phyloP scores from a whole-genome alignment of 1,140 invertebrate genomes.

The Saccostrea glomerata region DNA sequence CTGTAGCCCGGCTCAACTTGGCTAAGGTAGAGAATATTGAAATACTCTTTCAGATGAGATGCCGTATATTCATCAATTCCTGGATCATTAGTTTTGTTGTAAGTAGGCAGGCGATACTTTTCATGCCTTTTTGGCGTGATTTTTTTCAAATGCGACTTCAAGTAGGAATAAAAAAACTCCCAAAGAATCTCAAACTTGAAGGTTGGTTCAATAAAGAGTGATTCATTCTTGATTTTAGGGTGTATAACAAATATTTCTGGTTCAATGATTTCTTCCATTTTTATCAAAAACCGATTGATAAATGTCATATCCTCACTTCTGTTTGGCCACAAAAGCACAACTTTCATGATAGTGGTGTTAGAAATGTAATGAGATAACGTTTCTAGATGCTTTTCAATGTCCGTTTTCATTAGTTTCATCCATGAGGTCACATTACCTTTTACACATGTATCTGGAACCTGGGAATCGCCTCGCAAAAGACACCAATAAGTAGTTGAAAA shows the following conservation, averaged over 20 bases:
- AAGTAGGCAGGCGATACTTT: constrained; percentile 48
- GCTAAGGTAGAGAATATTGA: constrained; percentile 56
- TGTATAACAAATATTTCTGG: constrained; percentile 4
- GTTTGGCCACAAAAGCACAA: constrained; percentile 51
- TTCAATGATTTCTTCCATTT: constrained; percentile 46
- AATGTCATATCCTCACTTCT: constrained; percentile 26
- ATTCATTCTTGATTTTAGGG: not conserved
- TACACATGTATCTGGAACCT: constrained; percentile 48
- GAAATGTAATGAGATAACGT: constrained; percentile 39
- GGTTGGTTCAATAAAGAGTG: not conserved
- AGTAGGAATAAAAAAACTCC: constrained; percentile 9
- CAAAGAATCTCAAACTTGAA: not conserved
- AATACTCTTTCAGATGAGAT: constrained; percentile 53
- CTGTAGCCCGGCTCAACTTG: constrained; percentile 10
- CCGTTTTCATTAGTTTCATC: constrained; percentile 35
- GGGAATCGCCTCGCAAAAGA: constrained; percentile 50
- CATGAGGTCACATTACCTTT: constrained; percentile 42
- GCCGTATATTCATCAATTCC: constrained; percentile 43
- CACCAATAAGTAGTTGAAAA: constrained; percentile 58
- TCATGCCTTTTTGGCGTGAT: not conserved
- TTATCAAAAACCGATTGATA: constrained; percentile 44
- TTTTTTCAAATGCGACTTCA: not conserved
- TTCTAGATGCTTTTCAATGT: constrained; percentile 42
- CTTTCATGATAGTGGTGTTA: constrained; percentile 49
- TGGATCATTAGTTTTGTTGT: constrained; percentile 36